phyloP scores from a whole-genome alignment of 2,113 vertebrate genomes.

The Ceratotherium simum region DNA sequence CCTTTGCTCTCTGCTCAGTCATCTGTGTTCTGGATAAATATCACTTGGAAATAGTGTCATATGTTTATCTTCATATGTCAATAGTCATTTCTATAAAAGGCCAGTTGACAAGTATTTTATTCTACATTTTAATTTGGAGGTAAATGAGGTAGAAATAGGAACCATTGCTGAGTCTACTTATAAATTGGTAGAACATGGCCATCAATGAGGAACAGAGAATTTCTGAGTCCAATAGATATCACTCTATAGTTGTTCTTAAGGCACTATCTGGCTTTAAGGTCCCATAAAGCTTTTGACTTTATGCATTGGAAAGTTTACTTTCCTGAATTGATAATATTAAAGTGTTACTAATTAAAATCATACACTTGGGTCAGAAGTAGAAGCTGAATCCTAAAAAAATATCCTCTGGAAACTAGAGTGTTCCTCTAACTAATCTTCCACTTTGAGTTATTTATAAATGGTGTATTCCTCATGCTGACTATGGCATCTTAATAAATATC shows the following conservation, averaged over 20 bases:
- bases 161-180: not conserved
- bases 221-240: not conserved
- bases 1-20: not conserved
- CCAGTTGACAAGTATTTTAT: not conserved
- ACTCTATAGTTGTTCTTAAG: not conserved
- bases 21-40: not conserved
- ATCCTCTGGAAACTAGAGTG: not conserved
- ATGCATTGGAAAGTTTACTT: not conserved
- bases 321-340: not conserved
- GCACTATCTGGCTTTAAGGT: not conserved
- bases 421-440: not conserved
- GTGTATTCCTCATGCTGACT: not conserved
- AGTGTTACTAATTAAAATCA: not conserved
- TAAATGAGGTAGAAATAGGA: not conserved
- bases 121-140: not conserved
- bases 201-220: not conserved
- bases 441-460: not conserved
- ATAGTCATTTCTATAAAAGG: not conserved
- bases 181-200: not conserved
- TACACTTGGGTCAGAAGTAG: not conserved
- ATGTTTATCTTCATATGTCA: not conserved
- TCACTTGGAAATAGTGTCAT: not conserved
- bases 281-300: not conserved
- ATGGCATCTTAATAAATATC: not conserved
- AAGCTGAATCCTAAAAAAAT: not conserved